Base-by-base conservation (phyloP, 2,113 vertebrate species). In the Erpornis zantholeuca region DNA sequence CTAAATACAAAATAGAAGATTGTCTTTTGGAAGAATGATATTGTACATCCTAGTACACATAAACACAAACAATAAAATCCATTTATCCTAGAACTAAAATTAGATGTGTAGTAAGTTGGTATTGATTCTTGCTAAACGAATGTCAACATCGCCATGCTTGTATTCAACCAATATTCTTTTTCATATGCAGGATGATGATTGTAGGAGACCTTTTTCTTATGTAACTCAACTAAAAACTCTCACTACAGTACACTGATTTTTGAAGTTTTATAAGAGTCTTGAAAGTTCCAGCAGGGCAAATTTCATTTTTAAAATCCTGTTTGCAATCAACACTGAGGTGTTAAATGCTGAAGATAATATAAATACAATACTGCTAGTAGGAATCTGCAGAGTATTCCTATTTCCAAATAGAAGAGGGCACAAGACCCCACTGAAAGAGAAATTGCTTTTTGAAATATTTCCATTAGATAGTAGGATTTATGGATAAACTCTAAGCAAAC, bases 71-170 rank as follows among this genome's bases (percentile, higher is more conserved):
- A 78, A 73, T 64, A 77, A 77, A 92, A 93, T 71, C 68, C 15
- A 80, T 86, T 90, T 64, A 93, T 79, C 35, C 31, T 56, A 38
- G 27, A 88, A 79, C 40, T 71, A 60, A 92, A 76, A 93, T 88
- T 64, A 81, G 42, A 47, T 25, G 15, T 38, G 19, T 21, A 72
- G 44, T 47, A 78, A 78, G 59, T 50, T 57, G n/a, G 9, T 63
- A 93, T 40, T 52, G 50, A 90, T 86, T 92, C 90, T 83, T 83
- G 35, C n/a, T 93, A 82, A 95, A 85, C 47, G 88, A 80, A 82
- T 64, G 60, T 78, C 71, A 89, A 73, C 68, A 88, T 12, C 3
- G 4, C 40, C 38, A 78, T 0, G 5, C 38, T 52, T 33, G 4
- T 11, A 71, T 38, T 73, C 63, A 92, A 61, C 9, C 21, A 73